Conservation (phyloP, 2,888 invertebrate genomes). For the Mylabris sibirica region DNA sequence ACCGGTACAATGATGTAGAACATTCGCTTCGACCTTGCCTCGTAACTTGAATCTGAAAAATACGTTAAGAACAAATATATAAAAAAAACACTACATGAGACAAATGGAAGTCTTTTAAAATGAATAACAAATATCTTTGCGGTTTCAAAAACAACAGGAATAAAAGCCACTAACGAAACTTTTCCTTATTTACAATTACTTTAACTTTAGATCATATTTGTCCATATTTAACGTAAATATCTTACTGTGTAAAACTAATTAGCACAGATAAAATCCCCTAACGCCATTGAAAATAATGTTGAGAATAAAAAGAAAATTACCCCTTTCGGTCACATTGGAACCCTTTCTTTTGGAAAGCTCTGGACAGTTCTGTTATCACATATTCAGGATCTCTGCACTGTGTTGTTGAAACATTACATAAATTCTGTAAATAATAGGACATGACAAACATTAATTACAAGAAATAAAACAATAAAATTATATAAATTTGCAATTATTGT, state of each 20-base stretch:
- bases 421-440: conserved; percentile 61
- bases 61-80: conserved; percentile 4
- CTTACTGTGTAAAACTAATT: background rate
- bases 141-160: conserved; percentile 14
- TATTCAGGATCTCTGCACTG: conserved; percentile 70
- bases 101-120: conserved; percentile 31
- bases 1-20: conserved; percentile 49
- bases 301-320: conserved; percentile 60
- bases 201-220: too few species aligned
- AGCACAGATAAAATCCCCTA: conserved; percentile 29
- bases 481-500: conserved; percentile 3
- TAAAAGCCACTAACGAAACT: conserved; percentile 22
- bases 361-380: conserved; percentile 68
- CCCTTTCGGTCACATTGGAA: conserved; percentile 72
- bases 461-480: background rate
- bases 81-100: background rate
- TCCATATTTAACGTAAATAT: too few species aligned
- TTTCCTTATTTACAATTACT: too few species aligned
- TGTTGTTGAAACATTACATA: conserved; percentile 77
- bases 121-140: conserved; percentile 42
- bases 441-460: background rate
- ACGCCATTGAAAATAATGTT: conserved; percentile 20
- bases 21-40: conserved; percentile 67
- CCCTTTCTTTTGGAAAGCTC: conserved; percentile 69
- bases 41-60: conserved; percentile 69